Evolutionary conservation across 2,797 vertebrate genomes (phyloP), one percentile per base, ranked within the genome.

Genomic region (Chaunax sp.): DNA sequence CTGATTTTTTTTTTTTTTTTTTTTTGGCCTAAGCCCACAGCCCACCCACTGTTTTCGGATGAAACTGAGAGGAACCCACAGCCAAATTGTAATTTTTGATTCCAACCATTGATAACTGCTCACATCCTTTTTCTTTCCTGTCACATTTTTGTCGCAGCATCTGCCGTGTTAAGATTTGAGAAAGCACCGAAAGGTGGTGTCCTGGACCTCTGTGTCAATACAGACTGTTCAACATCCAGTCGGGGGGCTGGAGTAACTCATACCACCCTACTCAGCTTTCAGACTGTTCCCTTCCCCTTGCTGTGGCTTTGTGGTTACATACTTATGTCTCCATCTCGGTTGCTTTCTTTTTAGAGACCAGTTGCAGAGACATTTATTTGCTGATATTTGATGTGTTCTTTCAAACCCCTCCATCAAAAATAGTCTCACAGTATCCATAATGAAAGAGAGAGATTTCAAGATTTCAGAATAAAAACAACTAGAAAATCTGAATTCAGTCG

Each of bases 281-380:
- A 77, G 82, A 20, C 85, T n/a, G 60, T 62, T 76, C 59, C 77
- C 53, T 81, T 89, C 75, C 70, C 65, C 83, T 82, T 66, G 62
- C 80, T 88, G 87, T 85, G 88, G 89, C 87, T 92, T 90, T 90
- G 89, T 89, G 91, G 90, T 85, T 80, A 69, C 55, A 23, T 60
- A 45, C 82, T 77, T 46, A 45, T 67, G 75, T 87, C 86, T 89
- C 83, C 5, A n/a, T 73, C 86, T 85, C 90, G 87, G 84, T 78
- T 83, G 77, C 75, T 84, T 85, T 82, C 78, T 80, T 78, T 84
- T 35, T 35, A 11, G n/a, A 88, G 81, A 72, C 70, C 74, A 47
- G 62, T 63, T 72, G 45, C 70, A 60, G 61, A 77, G 59, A 61
- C 69, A 50, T 49, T 80, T 58, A 74, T 77, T 41, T 71, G 50